Evolutionary conservation across 2,888 invertebrate species (phyloP).

Genomic region (Drosophila rubida): DNA sequence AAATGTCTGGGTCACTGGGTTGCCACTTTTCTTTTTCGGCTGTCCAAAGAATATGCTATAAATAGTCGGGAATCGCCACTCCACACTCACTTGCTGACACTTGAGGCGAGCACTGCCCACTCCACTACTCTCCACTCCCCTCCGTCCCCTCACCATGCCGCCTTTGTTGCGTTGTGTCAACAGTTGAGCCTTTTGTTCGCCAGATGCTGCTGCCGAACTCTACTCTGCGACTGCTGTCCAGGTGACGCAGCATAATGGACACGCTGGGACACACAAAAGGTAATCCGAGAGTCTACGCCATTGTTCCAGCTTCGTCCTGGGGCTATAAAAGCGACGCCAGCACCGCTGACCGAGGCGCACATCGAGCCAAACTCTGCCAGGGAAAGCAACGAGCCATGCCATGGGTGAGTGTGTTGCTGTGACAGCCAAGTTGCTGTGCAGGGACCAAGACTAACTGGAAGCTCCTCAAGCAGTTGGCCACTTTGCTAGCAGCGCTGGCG

Average conservation of each 20-base stretch:
- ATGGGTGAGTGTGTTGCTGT: constrained; percentile 73
- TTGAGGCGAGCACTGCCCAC: constrained; percentile 33
- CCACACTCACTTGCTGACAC: constrained; percentile 47
- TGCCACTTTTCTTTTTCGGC: constrained; percentile 31
- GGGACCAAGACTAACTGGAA: background rate
- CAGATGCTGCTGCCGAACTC: constrained; percentile 1
- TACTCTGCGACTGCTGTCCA: constrained; percentile 49
- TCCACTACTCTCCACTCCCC: background rate
- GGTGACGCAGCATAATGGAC: constrained; percentile 76
- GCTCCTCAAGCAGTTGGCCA: constrained; percentile 42
- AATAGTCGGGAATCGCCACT: constrained; percentile 35
- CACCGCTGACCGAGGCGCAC: constrained; percentile 36
- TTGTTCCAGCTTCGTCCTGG: constrained; percentile 55
- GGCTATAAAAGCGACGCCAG: constrained; percentile 57
- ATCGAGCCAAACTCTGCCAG: constrained; percentile 48
- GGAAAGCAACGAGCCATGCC: constrained; percentile 62
- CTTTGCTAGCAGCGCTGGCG: constrained; percentile 62
- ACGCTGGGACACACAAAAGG: constrained; percentile 67
- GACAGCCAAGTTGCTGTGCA: background rate
- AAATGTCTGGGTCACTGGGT: constrained; percentile 75
- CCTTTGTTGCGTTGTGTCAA: constrained; percentile 72
- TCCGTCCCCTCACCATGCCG: background rate
- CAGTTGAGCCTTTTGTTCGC: constrained; percentile 65
- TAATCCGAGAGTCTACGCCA: constrained; percentile 66
- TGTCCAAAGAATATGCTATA: constrained; percentile 33